Base-by-base conservation (phyloP, 2,888 invertebrate species). In the Ectemnius lituratus region DNA sequence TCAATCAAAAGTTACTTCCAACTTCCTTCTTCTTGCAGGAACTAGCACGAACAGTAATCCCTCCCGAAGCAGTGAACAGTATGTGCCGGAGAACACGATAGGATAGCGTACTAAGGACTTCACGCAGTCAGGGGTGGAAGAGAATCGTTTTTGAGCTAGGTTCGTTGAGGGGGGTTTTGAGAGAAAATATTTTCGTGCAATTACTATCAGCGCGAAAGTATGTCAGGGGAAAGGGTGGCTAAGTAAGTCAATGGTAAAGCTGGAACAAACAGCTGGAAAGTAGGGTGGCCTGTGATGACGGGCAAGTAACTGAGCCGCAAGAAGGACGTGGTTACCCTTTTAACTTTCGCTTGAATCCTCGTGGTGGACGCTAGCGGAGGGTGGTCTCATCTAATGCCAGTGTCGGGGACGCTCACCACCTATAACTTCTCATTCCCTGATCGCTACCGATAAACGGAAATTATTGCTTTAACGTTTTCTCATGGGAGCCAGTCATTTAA, bases 401-500 rank as follows among this genome's bases (percentile, higher is more conserved):
- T 37, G 37, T 37, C 37, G 37, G 11, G 37, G 37, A 37, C 37
- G 8, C 37, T 11, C 37, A 8, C 3, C 37, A 11, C 37, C 37
- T 37, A 37, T 37, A 37, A 52, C 52, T 52, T 52, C 16, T 14
- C 14, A 16, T 6, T 16, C 52, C 5, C 52, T 52, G 16, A 16
- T 52, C 63, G 14, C 23, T 45, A n/a, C 46, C 66, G 83, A 82
- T 80, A 83, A 83, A 80, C 66, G 64, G 57, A 74, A 65, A 75
- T 73, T 70, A 70, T 70, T 72, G 60, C 66, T 70, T 67, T 70
- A 76, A 67, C 66, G 28, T 64, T 61, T 52, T 49, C 45, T 20
- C 16, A 28, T 5, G 4, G 45, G 60, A 46, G 63, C 18, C 37
- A 60, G 66, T 66, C 61, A 62, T 61, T 52, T 67, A 37, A 0